Evolutionary conservation across 2,113 vertebrate species (phyloP).

Genomic region (Oryzias woworae): DNA sequence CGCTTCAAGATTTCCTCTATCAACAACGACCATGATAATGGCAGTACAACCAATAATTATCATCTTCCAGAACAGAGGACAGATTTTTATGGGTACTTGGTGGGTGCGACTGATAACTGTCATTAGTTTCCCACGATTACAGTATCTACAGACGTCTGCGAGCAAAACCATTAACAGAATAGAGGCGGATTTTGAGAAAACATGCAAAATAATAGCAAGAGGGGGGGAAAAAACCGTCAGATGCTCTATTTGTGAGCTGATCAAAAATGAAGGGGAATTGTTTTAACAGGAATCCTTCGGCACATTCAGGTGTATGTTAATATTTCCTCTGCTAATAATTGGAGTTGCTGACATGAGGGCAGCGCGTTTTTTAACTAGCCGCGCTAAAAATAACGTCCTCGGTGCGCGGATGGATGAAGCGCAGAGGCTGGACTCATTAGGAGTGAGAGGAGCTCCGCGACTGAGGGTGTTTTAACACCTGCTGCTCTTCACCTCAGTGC

Average conservation of each 20-base stretch:
- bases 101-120: conserved; percentile 80
- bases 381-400: conserved; percentile 80
- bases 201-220: conserved; percentile 55
- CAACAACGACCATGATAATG: conserved; percentile 82
- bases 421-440: conserved; percentile 69
- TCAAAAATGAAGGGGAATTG: neutral
- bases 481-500: conserved; percentile 75
- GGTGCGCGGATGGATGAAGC: conserved; percentile 58
- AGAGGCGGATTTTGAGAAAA: conserved; percentile 53
- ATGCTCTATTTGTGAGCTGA: neutral
- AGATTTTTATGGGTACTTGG: conserved; percentile 78
- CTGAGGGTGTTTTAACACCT: conserved; percentile 81
- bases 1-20: conserved; percentile 79
- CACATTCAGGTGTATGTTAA: conserved; percentile 39
- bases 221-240: conserved; percentile 43
- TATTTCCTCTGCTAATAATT: conserved; percentile 56
- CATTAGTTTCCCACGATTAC: conserved; percentile 81
- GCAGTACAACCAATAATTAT: conserved; percentile 83
- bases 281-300: conserved; percentile 24
- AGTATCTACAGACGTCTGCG: conserved; percentile 73
- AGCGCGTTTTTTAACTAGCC: conserved; percentile 78
- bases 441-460: conserved; percentile 69
- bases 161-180: conserved; percentile 64
- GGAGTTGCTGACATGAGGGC: conserved; percentile 48
- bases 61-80: conserved; percentile 80